These are phyloP conservation scores for Papilio elwesi DNA, from an alignment of 2,888 invertebrate genomes.

Conservation along the genomic window DNA sequence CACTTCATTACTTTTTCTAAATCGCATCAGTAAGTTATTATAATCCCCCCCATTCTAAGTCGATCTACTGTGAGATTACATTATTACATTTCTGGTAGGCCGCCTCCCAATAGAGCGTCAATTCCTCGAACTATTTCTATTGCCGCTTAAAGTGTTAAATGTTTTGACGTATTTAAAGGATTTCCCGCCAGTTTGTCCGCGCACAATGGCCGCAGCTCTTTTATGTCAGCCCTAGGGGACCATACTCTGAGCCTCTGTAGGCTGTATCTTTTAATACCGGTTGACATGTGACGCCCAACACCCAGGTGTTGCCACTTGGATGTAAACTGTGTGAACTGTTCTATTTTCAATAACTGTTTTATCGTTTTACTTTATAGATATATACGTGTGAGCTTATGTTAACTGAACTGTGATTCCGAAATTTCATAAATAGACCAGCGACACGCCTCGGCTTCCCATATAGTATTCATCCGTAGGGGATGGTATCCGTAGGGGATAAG, in stretches of 20 bases:
- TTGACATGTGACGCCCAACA: slow-evolving; percentile 31
- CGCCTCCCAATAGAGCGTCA: neutral
- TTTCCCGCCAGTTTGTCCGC: slow-evolving; percentile 52
- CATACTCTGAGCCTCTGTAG: slow-evolving; percentile 43
- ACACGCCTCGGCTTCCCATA: too few species aligned
- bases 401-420: too few species aligned
- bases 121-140: slow-evolving; percentile 22
- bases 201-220: slow-evolving; percentile 52
- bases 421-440: too few species aligned
- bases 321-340: neutral
- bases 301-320: slow-evolving; percentile 10
- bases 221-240: slow-evolving; percentile 48
- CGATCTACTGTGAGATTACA: neutral
- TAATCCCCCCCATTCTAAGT: neutral
- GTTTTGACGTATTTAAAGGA: slow-evolving; percentile 60
- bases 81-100: neutral
- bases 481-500: too few species aligned
- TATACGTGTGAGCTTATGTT: too few species aligned
- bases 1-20: too few species aligned
- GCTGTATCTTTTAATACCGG: slow-evolving; percentile 32
- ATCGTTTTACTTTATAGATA: too few species aligned
- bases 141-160: slow-evolving; percentile 53
- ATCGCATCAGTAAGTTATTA: too few species aligned
- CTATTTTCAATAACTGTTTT: neutral
- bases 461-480: too few species aligned